Evolutionary conservation across 92 coral and sea anemone species (phyloP).

Genomic region (Ricordea florida): DNA sequence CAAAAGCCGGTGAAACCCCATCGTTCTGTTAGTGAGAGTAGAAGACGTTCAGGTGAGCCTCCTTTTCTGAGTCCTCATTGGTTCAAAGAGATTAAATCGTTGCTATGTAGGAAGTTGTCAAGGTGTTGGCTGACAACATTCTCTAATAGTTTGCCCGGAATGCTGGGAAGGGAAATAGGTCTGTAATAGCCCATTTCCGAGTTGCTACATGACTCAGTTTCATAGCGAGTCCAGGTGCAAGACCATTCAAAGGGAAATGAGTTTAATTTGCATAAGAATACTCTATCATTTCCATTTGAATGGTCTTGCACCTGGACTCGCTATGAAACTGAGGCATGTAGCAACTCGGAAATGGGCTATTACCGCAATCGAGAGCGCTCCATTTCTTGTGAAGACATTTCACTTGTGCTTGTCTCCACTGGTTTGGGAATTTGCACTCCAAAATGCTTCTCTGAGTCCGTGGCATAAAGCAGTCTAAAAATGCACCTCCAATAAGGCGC

Average conservation of each 20-base stretch:
- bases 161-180: constrained; percentile 11
- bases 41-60: constrained; percentile 8
- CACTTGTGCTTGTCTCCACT: constrained; percentile 17
- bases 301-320: too few species aligned
- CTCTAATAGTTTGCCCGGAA: constrained; percentile 22
- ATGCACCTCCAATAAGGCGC: constrained; percentile 26
- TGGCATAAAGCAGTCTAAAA: constrained; percentile 9
- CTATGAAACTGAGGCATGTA: too few species aligned
- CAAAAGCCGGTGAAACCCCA: constrained; percentile 13
- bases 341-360: too few species aligned
- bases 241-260: too few species aligned
- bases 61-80: constrained; percentile 11
- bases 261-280: too few species aligned
- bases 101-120: constrained; percentile 6
- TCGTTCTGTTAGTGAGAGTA: constrained; percentile 2
- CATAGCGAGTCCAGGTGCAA: too few species aligned
- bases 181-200: too few species aligned
- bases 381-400: constrained; percentile 15
- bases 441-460: constrained; percentile 6
- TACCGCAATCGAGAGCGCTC: constrained; percentile 18
- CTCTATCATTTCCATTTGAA: too few species aligned
- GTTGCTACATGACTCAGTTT: too few species aligned
- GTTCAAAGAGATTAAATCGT: too few species aligned
- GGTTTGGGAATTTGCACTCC: constrained; percentile 26
- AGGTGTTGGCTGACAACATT: constrained; percentile 15